Percentiles rank a stretch among this genome's conserved stretches.
phyloP scores from a whole-genome alignment of 1,140 invertebrate species.

The Lordiphosa collinella region DNA sequence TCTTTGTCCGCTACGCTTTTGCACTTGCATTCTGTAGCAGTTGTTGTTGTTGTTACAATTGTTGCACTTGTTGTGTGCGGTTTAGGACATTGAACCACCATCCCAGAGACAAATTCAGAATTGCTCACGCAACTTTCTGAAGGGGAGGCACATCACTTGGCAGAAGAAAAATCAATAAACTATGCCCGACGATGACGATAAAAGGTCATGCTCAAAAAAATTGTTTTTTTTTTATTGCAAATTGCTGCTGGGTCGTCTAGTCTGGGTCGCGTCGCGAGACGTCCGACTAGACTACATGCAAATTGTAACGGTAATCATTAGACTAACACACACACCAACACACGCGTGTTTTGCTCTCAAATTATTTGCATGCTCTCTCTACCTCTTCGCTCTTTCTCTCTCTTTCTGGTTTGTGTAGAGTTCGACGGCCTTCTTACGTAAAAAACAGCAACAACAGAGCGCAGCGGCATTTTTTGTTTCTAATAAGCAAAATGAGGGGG shows the following conservation, averaged over 20 bases:
- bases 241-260: constrained; percentile 68
- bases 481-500: constrained; percentile 55
- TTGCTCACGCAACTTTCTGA: constrained; percentile 23
- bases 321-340: constrained; percentile 31
- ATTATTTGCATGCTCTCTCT: constrained; percentile 50
- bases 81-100: constrained; percentile 63
- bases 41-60: constrained; percentile 41
- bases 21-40: constrained; percentile 19
- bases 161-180: constrained; percentile 40
- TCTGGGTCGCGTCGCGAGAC: constrained; percentile 75
- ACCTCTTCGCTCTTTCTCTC: constrained; percentile 7
- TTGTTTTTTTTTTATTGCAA: constrained; percentile 31
- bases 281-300: constrained; percentile 70
- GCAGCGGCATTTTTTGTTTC: constrained; percentile 67
- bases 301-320: constrained; percentile 76
- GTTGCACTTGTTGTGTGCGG: constrained; percentile 67
- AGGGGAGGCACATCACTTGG: not conserved
- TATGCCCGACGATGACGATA: constrained; percentile 29
- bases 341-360: constrained; percentile 11
- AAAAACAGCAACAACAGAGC: constrained; percentile 40
- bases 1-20: constrained; percentile 35
- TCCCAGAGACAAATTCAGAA: constrained; percentile 21
- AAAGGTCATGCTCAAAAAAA: constrained; percentile 60
- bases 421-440: constrained; percentile 76
- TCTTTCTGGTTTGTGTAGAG: constrained; percentile 43